Conservation (phyloP, 2,113 vertebrate genomes). For the Mugil cephalus region DNA sequence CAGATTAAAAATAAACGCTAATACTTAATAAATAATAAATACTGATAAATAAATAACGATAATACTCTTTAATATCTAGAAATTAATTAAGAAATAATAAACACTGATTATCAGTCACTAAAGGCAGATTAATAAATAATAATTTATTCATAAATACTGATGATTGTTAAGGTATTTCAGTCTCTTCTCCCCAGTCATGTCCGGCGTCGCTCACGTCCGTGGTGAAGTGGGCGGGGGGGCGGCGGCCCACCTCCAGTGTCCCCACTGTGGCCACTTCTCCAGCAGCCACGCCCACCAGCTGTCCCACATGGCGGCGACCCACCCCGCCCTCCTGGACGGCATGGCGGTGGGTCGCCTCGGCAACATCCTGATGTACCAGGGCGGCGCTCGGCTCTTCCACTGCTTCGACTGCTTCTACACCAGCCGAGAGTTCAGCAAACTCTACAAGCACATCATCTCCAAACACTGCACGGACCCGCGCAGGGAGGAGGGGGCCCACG, state of each 20-base stretch:
- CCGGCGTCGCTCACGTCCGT: neutral
- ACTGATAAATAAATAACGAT: too few relatives aligned
- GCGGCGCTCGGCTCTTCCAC: constrained; percentile 66
- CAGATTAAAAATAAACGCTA: too few relatives aligned
- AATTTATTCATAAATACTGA: too few relatives aligned
- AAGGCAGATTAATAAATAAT: too few relatives aligned
- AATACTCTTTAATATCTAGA: too few relatives aligned
- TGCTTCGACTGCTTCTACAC: constrained; percentile 73
- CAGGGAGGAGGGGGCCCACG: constrained; percentile 3
- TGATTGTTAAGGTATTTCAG: too few relatives aligned
- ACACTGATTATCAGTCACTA: too few relatives aligned
- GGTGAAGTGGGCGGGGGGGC: constrained; percentile 38
- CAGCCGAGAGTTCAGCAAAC: constrained; percentile 63
- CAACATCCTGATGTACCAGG: constrained; percentile 74
- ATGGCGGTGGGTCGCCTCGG: constrained; percentile 68
- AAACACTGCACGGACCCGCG: constrained; percentile 65
- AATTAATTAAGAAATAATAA: too few relatives aligned
- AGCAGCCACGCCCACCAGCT: constrained; percentile 75
- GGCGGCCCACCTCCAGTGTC: constrained; percentile 60
- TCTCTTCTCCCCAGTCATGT: constrained; percentile 36
- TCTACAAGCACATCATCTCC: constrained; percentile 71
- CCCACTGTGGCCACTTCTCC: constrained; percentile 61
- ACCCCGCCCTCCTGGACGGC: constrained; percentile 58
- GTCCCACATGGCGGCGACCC: constrained; percentile 59
- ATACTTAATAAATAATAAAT: too few relatives aligned